Percentiles rank a stretch among this genome's conserved stretches.
phyloP scores from a whole-genome alignment of 92 coral and sea anemone species.

The Zoanthus solanderi region DNA sequence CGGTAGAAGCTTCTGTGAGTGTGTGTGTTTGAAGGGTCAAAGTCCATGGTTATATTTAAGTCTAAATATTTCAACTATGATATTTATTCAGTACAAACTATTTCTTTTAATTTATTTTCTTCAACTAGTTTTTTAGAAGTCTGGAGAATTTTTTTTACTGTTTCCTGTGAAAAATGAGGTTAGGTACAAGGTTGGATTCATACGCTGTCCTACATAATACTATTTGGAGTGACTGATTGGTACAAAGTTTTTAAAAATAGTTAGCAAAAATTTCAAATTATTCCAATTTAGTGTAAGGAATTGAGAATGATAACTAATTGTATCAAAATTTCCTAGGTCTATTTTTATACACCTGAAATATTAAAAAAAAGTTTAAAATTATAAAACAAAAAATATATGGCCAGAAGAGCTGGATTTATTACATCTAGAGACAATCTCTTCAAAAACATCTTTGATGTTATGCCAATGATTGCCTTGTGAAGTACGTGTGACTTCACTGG shows the following conservation, averaged over 20 bases:
- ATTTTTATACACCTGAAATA: slow-evolving; percentile 48
- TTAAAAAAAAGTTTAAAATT: slow-evolving; percentile 33
- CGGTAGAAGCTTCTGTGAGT: neutral
- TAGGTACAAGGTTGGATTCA: slow-evolving; percentile 25
- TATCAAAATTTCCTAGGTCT: slow-evolving; percentile 34
- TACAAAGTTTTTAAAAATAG: slow-evolving; percentile 11
- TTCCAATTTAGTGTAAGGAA: slow-evolving; percentile 6
- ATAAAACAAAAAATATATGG: slow-evolving; percentile 28
- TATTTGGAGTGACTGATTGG: slow-evolving; percentile 8
- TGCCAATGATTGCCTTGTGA: neutral
- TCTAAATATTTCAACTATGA: slow-evolving; percentile 18
- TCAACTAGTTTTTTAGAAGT: slow-evolving; percentile 14
- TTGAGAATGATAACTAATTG: slow-evolving; percentile 13
- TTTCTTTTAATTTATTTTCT: slow-evolving; percentile 48
- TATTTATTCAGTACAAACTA: slow-evolving; percentile 25
- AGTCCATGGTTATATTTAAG: neutral
- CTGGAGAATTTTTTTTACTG: slow-evolving; percentile 32
- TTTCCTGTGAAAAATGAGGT: slow-evolving; percentile 46
- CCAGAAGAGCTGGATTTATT: slow-evolving; percentile 38
- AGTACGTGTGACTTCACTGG: slow-evolving; percentile 41
- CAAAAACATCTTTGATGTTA: slow-evolving; percentile 1
- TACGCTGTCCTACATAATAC: slow-evolving; percentile 20
- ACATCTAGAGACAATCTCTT: slow-evolving; percentile 49
- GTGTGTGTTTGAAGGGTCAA: slow-evolving; percentile 18
- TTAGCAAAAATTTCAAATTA: slow-evolving; percentile 37